Base-by-base conservation (phyloP, 2,797 vertebrate genomes). In the Morus bassanus region DNA sequence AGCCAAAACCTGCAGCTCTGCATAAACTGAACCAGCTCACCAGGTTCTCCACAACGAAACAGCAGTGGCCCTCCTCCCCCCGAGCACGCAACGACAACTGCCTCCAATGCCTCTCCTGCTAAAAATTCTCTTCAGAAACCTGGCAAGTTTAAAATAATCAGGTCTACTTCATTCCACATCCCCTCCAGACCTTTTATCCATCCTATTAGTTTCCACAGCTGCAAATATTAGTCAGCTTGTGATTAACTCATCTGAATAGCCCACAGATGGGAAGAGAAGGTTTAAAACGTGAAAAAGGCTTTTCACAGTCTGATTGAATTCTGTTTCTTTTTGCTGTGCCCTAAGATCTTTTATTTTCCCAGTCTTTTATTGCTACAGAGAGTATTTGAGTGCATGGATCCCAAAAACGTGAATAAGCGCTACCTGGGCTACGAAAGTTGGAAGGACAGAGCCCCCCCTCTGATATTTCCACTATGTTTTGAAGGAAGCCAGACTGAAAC, bases 1-100 rank as follows among this genome's bases (percentile, higher is more conserved):
- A 95, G 95, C 96, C 96, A 97, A 97, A 96, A 94, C 23, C 60
- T 80, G 46, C 68, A 88, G 50, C 45, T 50, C 45, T 88, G 76
- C 25, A 63, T 75, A 84, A 93, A 81, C 87, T 53, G 73, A 95
- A 92, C 28, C 86, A 88, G 88, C 51, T 45, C 11, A 82, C 68
- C 13, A 18, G 35, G 45, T 39, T 94, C 92, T 93, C 57, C 50
- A 91, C 80, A 92, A 54, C 64, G 72, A 45, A 94, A 64, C 51
- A 67, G n/a, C 75, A 70, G 83, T 19, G 16, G 6, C 25, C 37
- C 27, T 74, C 31, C 68, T 94, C 11, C 37, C 51, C 13, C 30
- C 0, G 7, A 16, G 54, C 33, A 56, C 0, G 0, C 61, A 45
- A 37, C 2, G 9, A 57, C 67, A 67, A 39, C 39, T 0, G 2